Evolutionary conservation across 2,797 vertebrate genomes (phyloP).

Genomic region (Falco concolor): DNA sequence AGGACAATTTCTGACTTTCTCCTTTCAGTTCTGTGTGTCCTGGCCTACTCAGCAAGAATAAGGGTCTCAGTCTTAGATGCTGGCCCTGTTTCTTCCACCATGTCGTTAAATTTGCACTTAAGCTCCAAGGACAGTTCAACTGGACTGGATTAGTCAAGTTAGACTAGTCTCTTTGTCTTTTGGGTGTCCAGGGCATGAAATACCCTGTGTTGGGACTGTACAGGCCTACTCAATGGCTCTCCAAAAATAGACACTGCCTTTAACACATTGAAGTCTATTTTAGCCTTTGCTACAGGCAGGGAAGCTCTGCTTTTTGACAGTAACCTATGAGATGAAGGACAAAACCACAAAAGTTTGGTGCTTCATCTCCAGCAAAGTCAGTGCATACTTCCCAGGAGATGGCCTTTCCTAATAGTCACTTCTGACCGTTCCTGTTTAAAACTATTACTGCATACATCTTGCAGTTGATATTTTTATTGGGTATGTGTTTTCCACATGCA

Average conservation of each 20-base stretch:
- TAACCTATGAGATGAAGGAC: background rate
- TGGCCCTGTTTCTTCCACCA: background rate
- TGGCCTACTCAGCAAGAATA: background rate
- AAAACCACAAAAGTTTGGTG: background rate
- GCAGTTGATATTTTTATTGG: background rate
- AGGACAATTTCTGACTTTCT: background rate
- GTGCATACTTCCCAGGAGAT: background rate
- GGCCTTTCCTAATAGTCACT: background rate
- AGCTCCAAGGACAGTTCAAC: background rate
- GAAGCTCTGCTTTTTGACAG: background rate
- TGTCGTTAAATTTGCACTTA: background rate
- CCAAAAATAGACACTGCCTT: background rate
- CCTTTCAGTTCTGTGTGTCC: accelerated
- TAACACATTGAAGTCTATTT: background rate
- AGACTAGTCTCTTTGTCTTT: background rate
- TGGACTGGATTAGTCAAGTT: background rate
- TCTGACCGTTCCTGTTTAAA: background rate
- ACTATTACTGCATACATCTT: background rate
- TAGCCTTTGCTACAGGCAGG: background rate
- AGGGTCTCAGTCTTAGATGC: background rate
- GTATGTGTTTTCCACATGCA: background rate
- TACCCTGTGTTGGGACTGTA: background rate
- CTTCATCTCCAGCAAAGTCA: background rate
- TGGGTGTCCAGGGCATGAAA: background rate
- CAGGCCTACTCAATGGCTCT: background rate